Evolutionary conservation across 2,888 invertebrate species (phyloP).

Genomic region (Megamerina dolium): DNA sequence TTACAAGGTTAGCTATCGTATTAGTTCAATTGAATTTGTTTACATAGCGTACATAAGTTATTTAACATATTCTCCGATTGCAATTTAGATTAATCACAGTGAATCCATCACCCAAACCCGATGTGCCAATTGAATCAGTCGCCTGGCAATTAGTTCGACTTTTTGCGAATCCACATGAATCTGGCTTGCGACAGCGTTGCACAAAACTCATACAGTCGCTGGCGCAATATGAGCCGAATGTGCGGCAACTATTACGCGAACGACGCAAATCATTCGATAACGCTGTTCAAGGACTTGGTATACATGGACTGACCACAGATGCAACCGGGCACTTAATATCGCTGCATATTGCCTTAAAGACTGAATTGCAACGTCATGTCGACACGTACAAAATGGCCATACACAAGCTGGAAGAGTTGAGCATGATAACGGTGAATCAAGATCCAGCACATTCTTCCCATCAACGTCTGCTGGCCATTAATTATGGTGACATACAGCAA

Average conservation of each 20-base stretch:
- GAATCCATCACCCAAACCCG: conserved; percentile 55
- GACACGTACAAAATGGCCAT: conserved; percentile 82
- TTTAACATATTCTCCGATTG: no score
- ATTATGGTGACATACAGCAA: conserved; percentile 80
- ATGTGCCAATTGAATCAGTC: conserved; percentile 69
- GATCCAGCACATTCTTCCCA: conserved; percentile 83
- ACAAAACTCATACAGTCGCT: conserved; percentile 56
- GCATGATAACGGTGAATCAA: conserved; percentile 56
- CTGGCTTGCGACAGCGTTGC: conserved; percentile 59
- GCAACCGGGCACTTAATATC: conserved; percentile 62
- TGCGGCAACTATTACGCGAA: conserved; percentile 62
- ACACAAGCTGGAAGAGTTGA: conserved; percentile 74
- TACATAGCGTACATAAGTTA: not conserved
- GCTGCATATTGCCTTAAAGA: conserved; percentile 74
- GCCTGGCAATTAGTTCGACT: conserved; percentile 81
- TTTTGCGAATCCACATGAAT: conserved; percentile 56
- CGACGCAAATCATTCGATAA: conserved; percentile 70
- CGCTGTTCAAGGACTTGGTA: conserved; percentile 79
- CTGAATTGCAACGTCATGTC: conserved; percentile 75
- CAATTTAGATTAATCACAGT: conserved; percentile 48
- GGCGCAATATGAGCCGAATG: conserved; percentile 59
- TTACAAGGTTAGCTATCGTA: conserved; percentile 55
- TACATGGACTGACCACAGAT: conserved; percentile 76
- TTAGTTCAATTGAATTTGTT: not conserved
- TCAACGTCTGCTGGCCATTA: conserved; percentile 78